These are phyloP conservation scores for Drosophila borborema DNA, from an alignment of 2,888 invertebrate genomes.

Conservation along the genomic window DNA sequence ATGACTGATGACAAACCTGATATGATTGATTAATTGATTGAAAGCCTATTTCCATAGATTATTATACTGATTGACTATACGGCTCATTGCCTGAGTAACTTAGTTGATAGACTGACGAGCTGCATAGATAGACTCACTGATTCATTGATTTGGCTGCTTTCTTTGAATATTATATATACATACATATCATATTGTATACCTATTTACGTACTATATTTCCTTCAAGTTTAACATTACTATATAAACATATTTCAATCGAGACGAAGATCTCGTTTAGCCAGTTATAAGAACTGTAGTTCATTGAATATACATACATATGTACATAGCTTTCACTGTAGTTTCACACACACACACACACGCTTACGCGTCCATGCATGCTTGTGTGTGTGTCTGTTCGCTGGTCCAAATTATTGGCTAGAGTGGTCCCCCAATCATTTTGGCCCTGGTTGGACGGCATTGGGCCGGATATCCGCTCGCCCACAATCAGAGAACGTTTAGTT, in stretches of 20 bases:
- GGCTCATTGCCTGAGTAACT: background rate
- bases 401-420: constrained; percentile 8
- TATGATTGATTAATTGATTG: background rate
- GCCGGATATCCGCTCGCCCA: constrained; percentile 34
- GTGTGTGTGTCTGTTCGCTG: background rate
- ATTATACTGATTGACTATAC: background rate
- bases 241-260: background rate
- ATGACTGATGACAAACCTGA: background rate
- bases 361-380: constrained; percentile 5
- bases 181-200: background rate
- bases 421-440: constrained; percentile 8
- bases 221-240: background rate
- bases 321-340: constrained; percentile 10
- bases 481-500: constrained; percentile 10
- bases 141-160: background rate
- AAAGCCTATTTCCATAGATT: background rate
- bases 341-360: constrained; percentile 12
- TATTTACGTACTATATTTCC: background rate
- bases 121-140: background rate
- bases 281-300: background rate
- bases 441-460: background rate
- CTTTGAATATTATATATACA: background rate
- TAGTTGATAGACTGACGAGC: background rate
- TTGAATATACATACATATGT: background rate
- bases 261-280: background rate